phyloP scores from a whole-genome alignment of 2,113 vertebrate species.

The Seriola rivoliana region DNA sequence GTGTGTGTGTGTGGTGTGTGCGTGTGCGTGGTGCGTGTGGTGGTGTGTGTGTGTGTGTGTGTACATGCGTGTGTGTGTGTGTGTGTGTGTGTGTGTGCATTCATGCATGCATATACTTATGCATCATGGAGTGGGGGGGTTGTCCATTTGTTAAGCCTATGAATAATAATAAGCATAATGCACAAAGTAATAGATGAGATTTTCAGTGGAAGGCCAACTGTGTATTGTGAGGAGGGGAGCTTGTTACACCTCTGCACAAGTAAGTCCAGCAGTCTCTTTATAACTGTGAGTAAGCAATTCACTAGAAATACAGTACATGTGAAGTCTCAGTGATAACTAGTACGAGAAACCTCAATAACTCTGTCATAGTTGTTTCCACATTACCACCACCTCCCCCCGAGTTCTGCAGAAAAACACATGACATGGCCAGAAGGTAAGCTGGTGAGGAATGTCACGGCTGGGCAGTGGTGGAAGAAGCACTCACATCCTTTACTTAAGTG shows the following conservation, averaged over 20 bases:
- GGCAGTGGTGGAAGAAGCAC: background rate
- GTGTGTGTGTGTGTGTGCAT: background rate
- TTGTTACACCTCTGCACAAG: conserved; percentile 3
- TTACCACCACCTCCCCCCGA: background rate
- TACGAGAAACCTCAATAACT: background rate
- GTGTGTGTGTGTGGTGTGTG: background rate
- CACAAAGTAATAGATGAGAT: conserved; percentile 37
- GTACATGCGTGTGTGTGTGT: too few relatives aligned
- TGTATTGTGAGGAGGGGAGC: conserved; percentile 19
- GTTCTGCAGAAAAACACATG: conserved; percentile 30
- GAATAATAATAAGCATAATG: conserved; percentile 54
- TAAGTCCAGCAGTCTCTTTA: background rate
- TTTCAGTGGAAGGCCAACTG: conserved; percentile 31
- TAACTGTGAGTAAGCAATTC: background rate
- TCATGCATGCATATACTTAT: conserved; percentile 2
- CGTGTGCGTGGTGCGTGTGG: too few relatives aligned
- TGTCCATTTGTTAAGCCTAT: conserved; percentile 44
- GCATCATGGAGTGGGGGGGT: background rate
- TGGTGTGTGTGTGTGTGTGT: too few relatives aligned
- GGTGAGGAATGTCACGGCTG: conserved; percentile 50
- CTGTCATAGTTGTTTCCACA: background rate
- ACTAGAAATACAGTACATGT: background rate
- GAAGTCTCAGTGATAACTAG: background rate
- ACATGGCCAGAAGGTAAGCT: conserved; percentile 31
- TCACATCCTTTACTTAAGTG: background rate